Evolutionary conservation across 2,888 invertebrate genomes (phyloP).

Genomic region (Hyposoter didymator): DNA sequence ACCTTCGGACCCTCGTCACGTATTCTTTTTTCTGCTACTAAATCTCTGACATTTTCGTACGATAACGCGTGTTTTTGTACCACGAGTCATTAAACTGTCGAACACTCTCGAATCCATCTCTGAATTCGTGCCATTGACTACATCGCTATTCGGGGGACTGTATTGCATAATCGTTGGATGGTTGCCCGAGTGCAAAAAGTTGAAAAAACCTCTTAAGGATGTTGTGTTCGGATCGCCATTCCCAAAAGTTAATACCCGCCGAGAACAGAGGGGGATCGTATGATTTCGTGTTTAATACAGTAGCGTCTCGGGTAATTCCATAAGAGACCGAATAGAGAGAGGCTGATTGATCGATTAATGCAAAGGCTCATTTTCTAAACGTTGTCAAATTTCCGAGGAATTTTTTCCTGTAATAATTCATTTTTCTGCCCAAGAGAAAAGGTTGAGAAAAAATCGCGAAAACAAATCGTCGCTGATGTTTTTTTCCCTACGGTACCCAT

Average conservation of each 20-base stretch:
- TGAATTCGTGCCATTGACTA: slow-evolving; percentile 11
- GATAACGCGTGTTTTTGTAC: slow-evolving; percentile 3
- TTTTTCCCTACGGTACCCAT: not conserved
- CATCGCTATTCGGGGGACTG: not conserved
- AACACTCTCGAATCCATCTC: slow-evolving; percentile 1
- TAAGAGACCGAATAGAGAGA: not conserved
- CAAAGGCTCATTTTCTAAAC: no score
- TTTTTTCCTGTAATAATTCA: no score
- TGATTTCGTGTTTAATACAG: not conserved
- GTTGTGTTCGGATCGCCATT: not conserved
- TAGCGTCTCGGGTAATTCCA: not conserved
- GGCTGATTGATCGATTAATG: no score
- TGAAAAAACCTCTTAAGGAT: not conserved
- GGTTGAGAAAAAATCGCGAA: not conserved
- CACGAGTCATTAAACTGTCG: slow-evolving; percentile 15
- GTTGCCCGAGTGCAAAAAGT: slow-evolving; percentile 33
- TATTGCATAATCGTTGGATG: slow-evolving; percentile 42
- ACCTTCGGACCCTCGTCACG: not conserved
- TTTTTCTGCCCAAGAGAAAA: not conserved
- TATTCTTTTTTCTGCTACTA: not conserved
- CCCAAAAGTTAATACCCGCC: no score
- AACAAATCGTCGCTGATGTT: not conserved
- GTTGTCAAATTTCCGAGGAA: not conserved
- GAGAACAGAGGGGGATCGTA: no score
- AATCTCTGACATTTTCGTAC: not conserved